Percentiles rank a stretch among this genome's conserved stretches.
These are phyloP conservation scores for Rutpela maculata DNA, from an alignment of 2,888 invertebrate species.

Conservation along the genomic window DNA sequence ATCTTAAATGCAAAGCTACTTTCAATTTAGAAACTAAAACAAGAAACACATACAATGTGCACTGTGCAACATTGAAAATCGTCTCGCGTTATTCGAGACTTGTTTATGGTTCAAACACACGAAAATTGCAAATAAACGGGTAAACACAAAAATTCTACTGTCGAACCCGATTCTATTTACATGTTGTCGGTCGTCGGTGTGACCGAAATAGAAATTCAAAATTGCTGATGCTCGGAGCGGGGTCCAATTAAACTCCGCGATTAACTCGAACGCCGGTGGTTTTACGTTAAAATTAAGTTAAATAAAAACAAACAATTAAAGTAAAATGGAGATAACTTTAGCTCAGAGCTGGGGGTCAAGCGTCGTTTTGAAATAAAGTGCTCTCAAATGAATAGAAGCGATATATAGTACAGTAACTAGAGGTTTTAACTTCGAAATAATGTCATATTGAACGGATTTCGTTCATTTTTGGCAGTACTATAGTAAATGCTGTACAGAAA, in stretches of 20 bases:
- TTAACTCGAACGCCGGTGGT: background rate
- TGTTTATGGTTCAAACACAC: conserved; percentile 3
- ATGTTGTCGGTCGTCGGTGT: background rate
- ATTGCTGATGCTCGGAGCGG: background rate
- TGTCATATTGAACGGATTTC: no score
- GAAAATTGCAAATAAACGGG: conserved; percentile 2
- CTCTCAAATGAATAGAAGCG: no score
- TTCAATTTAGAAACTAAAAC: conserved; percentile 7
- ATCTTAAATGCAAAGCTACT: conserved; percentile 4
- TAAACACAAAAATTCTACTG: conserved; percentile 2
- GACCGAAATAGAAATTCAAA: conserved; percentile 15
- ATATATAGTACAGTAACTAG: no score
- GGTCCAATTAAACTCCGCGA: background rate
- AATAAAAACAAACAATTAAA: no score
- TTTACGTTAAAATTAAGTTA: background rate
- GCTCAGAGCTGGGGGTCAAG: no score
- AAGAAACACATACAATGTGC: background rate
- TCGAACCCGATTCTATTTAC: background rate
- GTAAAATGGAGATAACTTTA: no score
- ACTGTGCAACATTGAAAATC: background rate
- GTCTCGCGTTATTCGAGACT: background rate
- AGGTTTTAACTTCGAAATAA: no score
- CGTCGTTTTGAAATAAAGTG: no score
- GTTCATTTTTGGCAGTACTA: no score
- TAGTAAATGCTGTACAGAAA: no score